These are phyloP conservation scores for Castor canadensis DNA, from an alignment of 2,113 vertebrate genomes.

Conservation along the genomic window DNA sequence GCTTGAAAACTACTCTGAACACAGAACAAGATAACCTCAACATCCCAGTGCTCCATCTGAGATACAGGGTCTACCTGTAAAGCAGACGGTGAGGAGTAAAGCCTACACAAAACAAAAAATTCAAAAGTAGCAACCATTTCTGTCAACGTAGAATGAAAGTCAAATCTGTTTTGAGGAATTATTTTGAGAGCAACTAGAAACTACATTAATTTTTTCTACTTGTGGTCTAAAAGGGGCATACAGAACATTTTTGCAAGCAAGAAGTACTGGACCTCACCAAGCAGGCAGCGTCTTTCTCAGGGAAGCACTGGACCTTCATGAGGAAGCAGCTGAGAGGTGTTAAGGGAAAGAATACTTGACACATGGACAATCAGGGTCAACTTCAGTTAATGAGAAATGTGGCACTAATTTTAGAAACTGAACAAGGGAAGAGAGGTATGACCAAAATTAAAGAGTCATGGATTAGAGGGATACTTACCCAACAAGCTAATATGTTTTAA, in stretches of 20 bases:
- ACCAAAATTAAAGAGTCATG: not conserved
- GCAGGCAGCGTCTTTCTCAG: not conserved
- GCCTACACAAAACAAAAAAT: constrained; percentile 5
- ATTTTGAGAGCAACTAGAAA: constrained; percentile 40
- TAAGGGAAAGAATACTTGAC: not conserved
- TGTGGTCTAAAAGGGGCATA: not conserved
- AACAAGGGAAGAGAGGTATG: not conserved
- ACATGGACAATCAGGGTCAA: not conserved
- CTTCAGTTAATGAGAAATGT: not conserved
- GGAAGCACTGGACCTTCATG: not conserved
- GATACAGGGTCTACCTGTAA: constrained; percentile 17
- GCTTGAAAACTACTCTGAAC: constrained; percentile 34
- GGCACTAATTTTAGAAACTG: not conserved
- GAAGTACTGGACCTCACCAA: not conserved
- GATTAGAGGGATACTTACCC: not conserved
- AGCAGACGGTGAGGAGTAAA: constrained; percentile 19
- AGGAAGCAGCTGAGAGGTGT: not conserved
- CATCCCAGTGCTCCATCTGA: not conserved
- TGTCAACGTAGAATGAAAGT: not conserved
- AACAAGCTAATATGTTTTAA: not conserved
- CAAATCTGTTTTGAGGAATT: constrained; percentile 36
- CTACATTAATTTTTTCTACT: constrained; percentile 22
- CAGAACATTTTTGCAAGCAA: not conserved
- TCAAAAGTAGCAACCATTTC: constrained; percentile 46
- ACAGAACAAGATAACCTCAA: constrained; percentile 19